These are phyloP conservation scores for Gallirallus australis DNA, from an alignment of 2,797 vertebrate genomes.

Conservation along the genomic window DNA sequence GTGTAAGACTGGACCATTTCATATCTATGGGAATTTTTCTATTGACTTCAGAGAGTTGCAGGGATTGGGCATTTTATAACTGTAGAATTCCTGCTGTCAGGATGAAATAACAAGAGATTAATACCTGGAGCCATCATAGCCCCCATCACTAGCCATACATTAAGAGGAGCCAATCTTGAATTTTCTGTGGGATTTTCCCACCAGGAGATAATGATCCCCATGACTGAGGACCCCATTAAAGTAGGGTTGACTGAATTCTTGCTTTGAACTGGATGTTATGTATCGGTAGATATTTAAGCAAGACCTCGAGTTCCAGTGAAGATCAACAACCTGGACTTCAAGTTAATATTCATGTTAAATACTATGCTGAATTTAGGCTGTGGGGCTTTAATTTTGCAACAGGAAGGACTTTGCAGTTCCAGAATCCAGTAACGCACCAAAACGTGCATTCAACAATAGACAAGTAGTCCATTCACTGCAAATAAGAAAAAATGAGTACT, in stretches of 20 bases:
- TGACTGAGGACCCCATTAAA: slow-evolving; percentile 79
- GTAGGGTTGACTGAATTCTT: slow-evolving; percentile 24
- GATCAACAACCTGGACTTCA: neutral
- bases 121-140: slow-evolving; percentile 82
- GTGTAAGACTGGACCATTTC: neutral
- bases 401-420: neutral
- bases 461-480: neutral
- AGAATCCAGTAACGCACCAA: neutral
- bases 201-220: slow-evolving; percentile 78
- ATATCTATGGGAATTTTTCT: neutral
- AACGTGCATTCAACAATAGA: neutral
- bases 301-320: neutral
- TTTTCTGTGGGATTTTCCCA: slow-evolving; percentile 81
- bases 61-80: neutral
- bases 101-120: slow-evolving; percentile 84
- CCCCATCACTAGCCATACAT: slow-evolving; percentile 70
- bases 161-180: slow-evolving; percentile 82
- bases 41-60: neutral
- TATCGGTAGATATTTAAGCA: neutral
- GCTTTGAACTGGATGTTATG: neutral
- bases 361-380: neutral
- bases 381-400: neutral
- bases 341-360: neutral
- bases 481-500: neutral
- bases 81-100: slow-evolving; percentile 35